Conservation (phyloP, 2,113 vertebrate genomes). For the Orthonyx spaldingii region DNA sequence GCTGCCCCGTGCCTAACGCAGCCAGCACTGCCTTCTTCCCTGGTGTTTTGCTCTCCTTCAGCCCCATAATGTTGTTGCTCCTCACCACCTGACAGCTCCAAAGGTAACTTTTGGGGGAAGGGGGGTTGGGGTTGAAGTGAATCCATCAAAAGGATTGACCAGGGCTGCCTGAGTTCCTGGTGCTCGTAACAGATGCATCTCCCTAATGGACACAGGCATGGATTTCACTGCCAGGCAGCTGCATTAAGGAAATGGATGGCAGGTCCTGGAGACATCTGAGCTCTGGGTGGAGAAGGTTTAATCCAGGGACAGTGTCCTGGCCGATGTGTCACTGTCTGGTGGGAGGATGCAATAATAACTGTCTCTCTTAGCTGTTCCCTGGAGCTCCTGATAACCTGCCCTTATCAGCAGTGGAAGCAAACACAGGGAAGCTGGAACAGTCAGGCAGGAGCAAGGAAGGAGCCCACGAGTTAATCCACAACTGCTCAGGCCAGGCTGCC, state of each 20-base stretch:
- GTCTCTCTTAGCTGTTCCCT: not conserved
- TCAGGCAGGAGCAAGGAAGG: not conserved
- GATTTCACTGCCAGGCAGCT: conserved; percentile 26
- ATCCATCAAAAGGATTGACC: conserved; percentile 5
- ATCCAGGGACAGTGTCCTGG: not conserved
- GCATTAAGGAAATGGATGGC: conserved; percentile 53
- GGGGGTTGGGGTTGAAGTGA: not conserved
- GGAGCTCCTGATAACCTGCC: not conserved
- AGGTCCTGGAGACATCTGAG: not conserved
- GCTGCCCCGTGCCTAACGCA: not conserved
- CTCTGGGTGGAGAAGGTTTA: not conserved
- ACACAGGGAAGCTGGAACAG: not conserved
- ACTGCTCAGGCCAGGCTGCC: not conserved
- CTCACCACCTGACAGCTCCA: not conserved
- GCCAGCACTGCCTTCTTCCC: not conserved
- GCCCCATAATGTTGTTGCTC: not conserved
- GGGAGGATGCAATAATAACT: not conserved
- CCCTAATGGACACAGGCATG: not conserved
- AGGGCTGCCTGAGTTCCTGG: not conserved
- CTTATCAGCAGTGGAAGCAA: not conserved
- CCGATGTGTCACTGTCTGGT: not conserved
- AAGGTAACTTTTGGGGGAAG: not conserved
- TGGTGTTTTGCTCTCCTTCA: not conserved
- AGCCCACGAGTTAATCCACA: not conserved
- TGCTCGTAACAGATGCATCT: conserved; percentile 26